Base-by-base conservation (phyloP, 1,140 invertebrate species). In the Hylaeus volcanicus region DNA sequence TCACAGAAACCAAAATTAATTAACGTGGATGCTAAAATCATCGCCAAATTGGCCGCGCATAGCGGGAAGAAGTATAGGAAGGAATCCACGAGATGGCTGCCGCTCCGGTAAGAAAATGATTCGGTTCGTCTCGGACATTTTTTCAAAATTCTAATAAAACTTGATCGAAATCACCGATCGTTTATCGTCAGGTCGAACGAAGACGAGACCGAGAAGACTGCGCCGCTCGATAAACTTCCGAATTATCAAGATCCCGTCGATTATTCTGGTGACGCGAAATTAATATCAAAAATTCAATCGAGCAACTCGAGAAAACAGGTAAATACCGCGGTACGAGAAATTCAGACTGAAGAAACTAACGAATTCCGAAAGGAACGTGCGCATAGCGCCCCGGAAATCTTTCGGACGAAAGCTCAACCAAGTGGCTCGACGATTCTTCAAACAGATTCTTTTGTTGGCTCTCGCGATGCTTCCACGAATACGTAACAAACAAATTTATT, bases 11-110 rank as follows among this genome's bases (percentile, higher is more conserved):
- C 85, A 1, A 89, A 86, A 56, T 78, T 70, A 51, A 88, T 88
- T 58, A 89, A 89, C 56, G 76, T 88, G 4, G 88, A 88, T 12
- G 84, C 87, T 5, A 76, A 64, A 11, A 86, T 86, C 11, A 86
- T 86, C 65, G 74, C 81, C 2, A 86, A 83, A 80, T 64, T 86
- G 37, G 64, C 84, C 3, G 6, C 48, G 5, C 84, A 73, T 64
- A 83, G 55, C n/a, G 66, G 37, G 41, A 73, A 45, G 45, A 86
- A 58, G 58, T 75, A 53, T 3, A 11, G 9, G n/a, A 37, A 63
- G 5, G 55, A 65, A 58, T 51, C 26, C n/a, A n/a, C 15, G 15
- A 56, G 63, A 69, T 63, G 70, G 60, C 53, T 9, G 26, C 26
- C 68, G 12, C 55, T 70, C 11, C 68, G 51, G 55, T 74, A 48